A percentile compares a stretch with the other conserved stretches of the same genome.
Conservation (phyloP, 2,113 vertebrate species). For the Megaceryle maxima region DNA sequence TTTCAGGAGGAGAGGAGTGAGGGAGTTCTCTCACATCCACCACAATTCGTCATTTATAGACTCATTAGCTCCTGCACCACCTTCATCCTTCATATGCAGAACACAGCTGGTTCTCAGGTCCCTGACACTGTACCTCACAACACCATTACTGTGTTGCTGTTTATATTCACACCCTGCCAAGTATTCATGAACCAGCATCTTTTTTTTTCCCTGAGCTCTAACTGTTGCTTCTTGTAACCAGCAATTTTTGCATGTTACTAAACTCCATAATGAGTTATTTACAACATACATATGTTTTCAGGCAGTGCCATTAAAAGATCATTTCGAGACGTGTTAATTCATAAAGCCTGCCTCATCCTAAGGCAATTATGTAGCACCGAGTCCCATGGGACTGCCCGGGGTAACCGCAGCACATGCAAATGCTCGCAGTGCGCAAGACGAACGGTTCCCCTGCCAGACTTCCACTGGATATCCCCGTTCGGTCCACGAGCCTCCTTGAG, state of each 20-base stretch:
- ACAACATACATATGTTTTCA: background rate
- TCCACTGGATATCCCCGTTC: too few species aligned
- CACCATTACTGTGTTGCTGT: background rate
- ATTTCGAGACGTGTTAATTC: background rate
- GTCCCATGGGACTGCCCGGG: background rate
- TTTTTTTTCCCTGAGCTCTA: background rate
- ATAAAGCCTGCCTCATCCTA: background rate
- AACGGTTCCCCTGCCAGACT: background rate
- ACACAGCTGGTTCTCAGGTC: background rate
- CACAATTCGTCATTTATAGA: background rate
- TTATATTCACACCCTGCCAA: background rate
- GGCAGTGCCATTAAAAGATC: background rate
- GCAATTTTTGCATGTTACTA: background rate
- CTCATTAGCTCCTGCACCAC: background rate
- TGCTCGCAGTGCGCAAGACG: accelerated
- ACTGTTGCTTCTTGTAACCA: background rate
- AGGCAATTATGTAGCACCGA: background rate
- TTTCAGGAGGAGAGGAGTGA: background rate
- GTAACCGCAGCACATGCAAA: background rate
- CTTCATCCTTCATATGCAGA: background rate
- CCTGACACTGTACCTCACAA: background rate
- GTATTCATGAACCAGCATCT: background rate
- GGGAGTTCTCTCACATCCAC: background rate
- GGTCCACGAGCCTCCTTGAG: accelerated
- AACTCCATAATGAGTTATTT: conserved; percentile 19